A percentile compares a stretch with the other conserved stretches of the same genome.
These are phyloP conservation scores for Lepas anatifera DNA, from an alignment of 2,888 invertebrate species.

Conservation along the genomic window DNA sequence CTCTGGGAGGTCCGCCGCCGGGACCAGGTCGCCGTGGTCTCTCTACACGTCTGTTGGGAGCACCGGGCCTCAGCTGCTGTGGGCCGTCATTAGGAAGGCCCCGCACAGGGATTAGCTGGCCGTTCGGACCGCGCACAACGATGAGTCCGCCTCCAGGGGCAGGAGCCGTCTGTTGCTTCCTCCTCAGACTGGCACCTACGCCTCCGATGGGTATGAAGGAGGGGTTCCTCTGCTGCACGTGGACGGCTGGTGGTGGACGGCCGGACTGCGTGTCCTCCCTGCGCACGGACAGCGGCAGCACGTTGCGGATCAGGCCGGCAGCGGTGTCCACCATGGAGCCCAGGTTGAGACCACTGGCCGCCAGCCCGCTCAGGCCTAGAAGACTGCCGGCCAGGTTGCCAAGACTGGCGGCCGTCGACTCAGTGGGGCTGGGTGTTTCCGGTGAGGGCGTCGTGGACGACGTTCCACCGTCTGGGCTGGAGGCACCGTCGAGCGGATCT, in stretches of 20 bases:
- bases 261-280: background rate
- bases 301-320: background rate
- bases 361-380: background rate
- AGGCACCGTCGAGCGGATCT: too few relatives aligned
- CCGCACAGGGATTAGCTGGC: background rate
- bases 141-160: background rate
- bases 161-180: background rate
- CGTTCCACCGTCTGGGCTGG: too few relatives aligned
- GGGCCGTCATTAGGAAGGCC: background rate
- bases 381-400: slow-evolving; percentile 4
- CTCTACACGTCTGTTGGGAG: background rate
- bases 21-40: background rate
- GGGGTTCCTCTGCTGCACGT: slow-evolving; percentile 22
- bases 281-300: background rate
- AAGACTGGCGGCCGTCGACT: background rate
- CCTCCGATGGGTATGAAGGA: slow-evolving; percentile 27
- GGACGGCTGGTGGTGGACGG: background rate
- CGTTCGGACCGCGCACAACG: background rate
- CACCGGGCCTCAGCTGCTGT: background rate
- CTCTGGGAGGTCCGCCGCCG: background rate
- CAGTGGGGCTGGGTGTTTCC: background rate
- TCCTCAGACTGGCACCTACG: slow-evolving; percentile 22
- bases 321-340: slow-evolving; percentile 5
- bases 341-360: background rate
- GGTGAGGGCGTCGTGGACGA: background rate